Evolutionary conservation across 37 sponge, comb jelly and placozoan genomes (phyloP), one percentile per base, ranked within the genome.

Genomic region (Chondrosia reniformis): DNA sequence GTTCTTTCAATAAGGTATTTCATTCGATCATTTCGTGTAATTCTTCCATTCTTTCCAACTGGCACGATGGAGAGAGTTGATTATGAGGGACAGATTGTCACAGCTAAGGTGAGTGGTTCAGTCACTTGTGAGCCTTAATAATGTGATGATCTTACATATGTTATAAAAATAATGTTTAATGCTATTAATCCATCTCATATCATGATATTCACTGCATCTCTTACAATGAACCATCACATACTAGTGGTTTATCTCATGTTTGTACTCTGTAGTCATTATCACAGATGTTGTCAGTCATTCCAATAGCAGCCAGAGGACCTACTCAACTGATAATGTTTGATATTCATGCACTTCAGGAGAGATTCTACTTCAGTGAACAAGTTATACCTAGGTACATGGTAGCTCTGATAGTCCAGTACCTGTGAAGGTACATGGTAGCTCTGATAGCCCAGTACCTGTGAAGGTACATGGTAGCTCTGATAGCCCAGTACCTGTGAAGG

Each of bases 41-140:
- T 95, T 59, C 82, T 95, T 1, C 96, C 96, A 2, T 92, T 86
- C 85, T 95, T 95, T 83, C 89, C 96, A 34, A 95, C 96, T 2
- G 93, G 84, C 8, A 95, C 96, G 19, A 95, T 95, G 96, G 96
- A 95, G 84, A 82, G 93, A 42, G 79, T 95, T 7, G 96, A 95
- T 77, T 72, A 64, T 19, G 96, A 95, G 65, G 96, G 96, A 46
- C 96, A 95, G 63, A 83, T 95, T 30, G 72, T 83, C 30, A 92
- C 93, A 13, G 93, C 93, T 8, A 85, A 82, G 76, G 91, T 85
- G 45, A 55, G 82, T 7, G n/a, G 46, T n/a, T n/a, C n/a, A n/a
- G n/a, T n/a, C n/a, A n/a, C n/a, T n/a, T n/a, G n/a, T n/a, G n/a
- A n/a, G n/a, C n/a, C n/a, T n/a, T n/a, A n/a, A n/a, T n/a, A n/a